Evolutionary conservation across 2,113 vertebrate species (phyloP).

Genomic region (Geococcyx californianus): DNA sequence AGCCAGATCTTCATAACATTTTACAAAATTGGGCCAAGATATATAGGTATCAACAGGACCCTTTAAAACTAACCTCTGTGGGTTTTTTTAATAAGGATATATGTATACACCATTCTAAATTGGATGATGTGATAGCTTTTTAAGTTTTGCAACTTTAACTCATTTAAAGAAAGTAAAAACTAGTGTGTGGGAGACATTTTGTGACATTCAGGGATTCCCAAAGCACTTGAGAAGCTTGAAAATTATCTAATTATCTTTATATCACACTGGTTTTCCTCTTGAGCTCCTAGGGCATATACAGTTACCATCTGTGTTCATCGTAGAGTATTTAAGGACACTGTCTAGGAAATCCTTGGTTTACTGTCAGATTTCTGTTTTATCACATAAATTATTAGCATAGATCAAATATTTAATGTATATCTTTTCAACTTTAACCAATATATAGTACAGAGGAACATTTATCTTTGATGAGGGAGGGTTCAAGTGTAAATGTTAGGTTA

Average conservation of each 20-base stretch:
- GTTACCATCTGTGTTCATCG: neutral
- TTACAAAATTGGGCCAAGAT: neutral
- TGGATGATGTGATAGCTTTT: neutral
- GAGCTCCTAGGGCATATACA: neutral
- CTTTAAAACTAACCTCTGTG: neutral
- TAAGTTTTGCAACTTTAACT: neutral
- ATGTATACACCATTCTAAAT: neutral
- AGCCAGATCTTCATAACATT: neutral
- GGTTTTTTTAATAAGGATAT: neutral
- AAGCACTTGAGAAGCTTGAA: neutral
- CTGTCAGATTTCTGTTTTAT: neutral
- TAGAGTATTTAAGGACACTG: neutral
- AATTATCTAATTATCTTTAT: slow-evolving; percentile 3
- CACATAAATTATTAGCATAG: neutral
- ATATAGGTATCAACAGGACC: neutral
- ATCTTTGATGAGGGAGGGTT: neutral
- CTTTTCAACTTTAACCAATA: neutral
- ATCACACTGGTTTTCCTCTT: neutral
- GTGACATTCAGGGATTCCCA: neutral
- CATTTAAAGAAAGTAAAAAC: neutral
- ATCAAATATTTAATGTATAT: neutral
- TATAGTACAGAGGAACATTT: neutral
- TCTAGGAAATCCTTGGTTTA: neutral
- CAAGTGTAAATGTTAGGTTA: neutral
- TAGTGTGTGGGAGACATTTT: neutral